Base-by-base conservation (phyloP, 2,888 invertebrate genomes). In the Coelogynopora nodosa region DNA sequence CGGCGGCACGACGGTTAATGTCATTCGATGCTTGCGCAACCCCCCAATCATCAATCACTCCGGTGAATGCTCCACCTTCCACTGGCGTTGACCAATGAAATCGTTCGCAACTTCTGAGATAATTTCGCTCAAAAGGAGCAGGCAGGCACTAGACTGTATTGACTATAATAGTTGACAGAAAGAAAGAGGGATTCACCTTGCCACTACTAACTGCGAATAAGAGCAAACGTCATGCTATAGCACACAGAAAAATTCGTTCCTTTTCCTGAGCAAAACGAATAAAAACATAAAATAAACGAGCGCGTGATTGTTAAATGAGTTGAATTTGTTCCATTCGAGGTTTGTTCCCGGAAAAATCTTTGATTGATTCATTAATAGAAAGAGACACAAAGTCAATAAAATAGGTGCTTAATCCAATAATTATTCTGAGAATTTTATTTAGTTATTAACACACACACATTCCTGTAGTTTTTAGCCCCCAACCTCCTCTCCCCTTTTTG, bases 1-100 rank as follows among this genome's bases (percentile, higher is more conserved):
- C 10, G 10, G 74, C 74, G 74, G 10, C 74, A 5, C 2, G 74
- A 23, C 5, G 2, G 74, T 2, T 74, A 23, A 74, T 74, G 74
- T 74, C 74, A 74, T 74, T 74, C 74, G 10, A 74, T 23, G 74
- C 74, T 13, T 5, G 23, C 10, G 74, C 27, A 13, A 5, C 5
- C 10, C 74, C 74, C 74, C 74, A 74, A 74, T 74, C 74, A 74
- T 74, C 74, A 74, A 74, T 74, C 74, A 74, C 27, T 74, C 74
- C 23, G 74, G 18, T 23, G 74, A 23, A 74, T 74, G 27, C 74
- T 74, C 74, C 74, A 74, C 18, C 74, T 23, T 74, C 5, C 10
- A 2, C 27, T 5, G 27, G 74, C 27, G 18, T 74, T 23, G 27
- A 26, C 74, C 74, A 74, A 74, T 74, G 18, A 26, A 23, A 74